A percentile compares a stretch with the other conserved stretches of the same genome.
Conservation (phyloP, 1,140 invertebrate genomes). For the Orussus abietinus region DNA sequence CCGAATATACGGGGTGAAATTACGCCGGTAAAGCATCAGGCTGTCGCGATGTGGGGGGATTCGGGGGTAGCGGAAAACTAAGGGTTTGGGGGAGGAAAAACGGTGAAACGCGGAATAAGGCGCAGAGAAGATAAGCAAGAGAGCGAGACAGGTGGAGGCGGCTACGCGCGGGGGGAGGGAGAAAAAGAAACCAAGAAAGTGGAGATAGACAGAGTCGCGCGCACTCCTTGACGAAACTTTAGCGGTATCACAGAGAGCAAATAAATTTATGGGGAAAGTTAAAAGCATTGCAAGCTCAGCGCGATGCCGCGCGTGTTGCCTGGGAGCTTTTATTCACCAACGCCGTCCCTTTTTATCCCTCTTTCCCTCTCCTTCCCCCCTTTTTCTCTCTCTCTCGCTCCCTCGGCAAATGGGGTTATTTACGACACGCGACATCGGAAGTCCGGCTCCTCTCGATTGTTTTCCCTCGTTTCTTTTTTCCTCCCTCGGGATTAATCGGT, state of each 20-base stretch:
- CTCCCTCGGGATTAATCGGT: no score
- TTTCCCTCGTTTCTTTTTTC: no score
- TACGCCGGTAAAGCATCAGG: slow-evolving; percentile 8
- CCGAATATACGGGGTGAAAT: no score
- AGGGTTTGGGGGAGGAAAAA: neutral
- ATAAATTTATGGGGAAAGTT: slow-evolving; percentile 49
- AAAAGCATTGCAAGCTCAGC: slow-evolving; percentile 40
- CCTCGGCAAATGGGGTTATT: slow-evolving; percentile 10
- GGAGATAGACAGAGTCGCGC: slow-evolving; percentile 5
- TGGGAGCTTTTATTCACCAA: slow-evolving; percentile 28
- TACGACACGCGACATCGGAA: slow-evolving; percentile 2
- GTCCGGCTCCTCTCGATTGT: slow-evolving; percentile 3
- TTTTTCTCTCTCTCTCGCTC: slow-evolving; percentile 4
- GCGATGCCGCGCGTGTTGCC: slow-evolving; percentile 28
- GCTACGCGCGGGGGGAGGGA: no score
- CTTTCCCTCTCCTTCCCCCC: slow-evolving; percentile 19
- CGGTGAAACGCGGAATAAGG: slow-evolving; percentile 4
- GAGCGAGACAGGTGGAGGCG: no score
- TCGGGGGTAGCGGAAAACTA: no score
- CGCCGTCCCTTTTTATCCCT: no score
- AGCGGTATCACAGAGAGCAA: slow-evolving; percentile 33
- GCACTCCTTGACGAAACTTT: slow-evolving; percentile 42
- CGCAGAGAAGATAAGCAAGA: slow-evolving; percentile 6
- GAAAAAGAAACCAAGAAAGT: slow-evolving; percentile 14
- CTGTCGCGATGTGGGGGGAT: no score